Evolutionary conservation across 1,140 invertebrate species (phyloP).

Genomic region (Scaptomyza graminum): DNA sequence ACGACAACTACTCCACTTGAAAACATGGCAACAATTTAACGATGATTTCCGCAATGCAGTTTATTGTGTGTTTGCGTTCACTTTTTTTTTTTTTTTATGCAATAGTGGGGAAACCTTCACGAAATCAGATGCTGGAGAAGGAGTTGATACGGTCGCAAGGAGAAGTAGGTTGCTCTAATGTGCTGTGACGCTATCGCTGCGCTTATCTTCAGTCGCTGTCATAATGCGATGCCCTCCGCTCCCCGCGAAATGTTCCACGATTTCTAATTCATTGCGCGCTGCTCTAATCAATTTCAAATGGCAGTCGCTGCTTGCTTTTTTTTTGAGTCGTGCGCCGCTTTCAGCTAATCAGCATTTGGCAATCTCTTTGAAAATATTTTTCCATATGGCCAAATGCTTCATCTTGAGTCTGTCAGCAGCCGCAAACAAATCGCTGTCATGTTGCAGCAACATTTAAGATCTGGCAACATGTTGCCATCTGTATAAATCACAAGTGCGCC

Average conservation of each 20-base stretch:
- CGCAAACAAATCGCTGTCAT: constrained; percentile 21
- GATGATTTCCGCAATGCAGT: constrained; percentile 37
- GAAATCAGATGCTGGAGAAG: constrained; percentile 27
- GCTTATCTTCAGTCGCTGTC: constrained; percentile 65
- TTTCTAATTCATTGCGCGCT: constrained; percentile 1
- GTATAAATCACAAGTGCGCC: constrained; percentile 43
- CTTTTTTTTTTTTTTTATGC: neutral
- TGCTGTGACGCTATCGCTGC: constrained; percentile 52
- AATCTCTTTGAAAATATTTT: constrained; percentile 79
- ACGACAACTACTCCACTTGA: constrained; percentile 35
- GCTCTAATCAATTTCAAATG: constrained; percentile 79
- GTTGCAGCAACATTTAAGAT: constrained; percentile 24
- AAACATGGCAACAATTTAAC: constrained; percentile 28
- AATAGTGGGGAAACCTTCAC: neutral
- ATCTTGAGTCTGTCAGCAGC: constrained; percentile 48
- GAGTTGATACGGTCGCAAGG: neutral
- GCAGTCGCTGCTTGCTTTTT: constrained; percentile 1
- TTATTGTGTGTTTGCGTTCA: constrained; percentile 24
- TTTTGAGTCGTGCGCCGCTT: constrained; percentile 64
- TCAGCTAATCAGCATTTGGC: constrained; percentile 73
- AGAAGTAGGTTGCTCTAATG: constrained; percentile 56
- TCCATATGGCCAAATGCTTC: constrained; percentile 72
- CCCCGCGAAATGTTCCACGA: constrained; percentile 4
- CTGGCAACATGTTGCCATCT: constrained; percentile 10
- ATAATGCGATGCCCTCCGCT: constrained; percentile 39